Conservation (phyloP, 2,797 vertebrate genomes). For the Gobio occitaniae region DNA sequence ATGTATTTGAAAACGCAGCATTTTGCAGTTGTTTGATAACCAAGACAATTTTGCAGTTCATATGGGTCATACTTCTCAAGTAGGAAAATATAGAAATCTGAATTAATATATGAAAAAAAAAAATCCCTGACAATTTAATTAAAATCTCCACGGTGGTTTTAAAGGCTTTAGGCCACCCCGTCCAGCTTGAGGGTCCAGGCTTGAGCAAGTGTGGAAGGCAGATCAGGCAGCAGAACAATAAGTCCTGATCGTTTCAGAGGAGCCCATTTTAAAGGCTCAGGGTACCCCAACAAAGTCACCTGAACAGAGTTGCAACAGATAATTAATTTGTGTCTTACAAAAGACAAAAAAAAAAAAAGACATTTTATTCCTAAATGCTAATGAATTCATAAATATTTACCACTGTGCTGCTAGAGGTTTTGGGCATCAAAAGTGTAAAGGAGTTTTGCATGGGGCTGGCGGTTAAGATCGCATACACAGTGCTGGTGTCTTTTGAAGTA, state of each 20-base stretch:
- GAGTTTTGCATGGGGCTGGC: slow-evolving; percentile 73
- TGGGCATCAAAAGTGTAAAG: slow-evolving; percentile 78
- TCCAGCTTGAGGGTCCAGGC: slow-evolving; percentile 87
- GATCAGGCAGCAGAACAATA: slow-evolving; percentile 77
- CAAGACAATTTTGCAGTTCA: not conserved
- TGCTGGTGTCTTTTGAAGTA: slow-evolving; percentile 78
- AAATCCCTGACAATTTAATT: slow-evolving; percentile 3
- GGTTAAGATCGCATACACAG: slow-evolving; percentile 85
- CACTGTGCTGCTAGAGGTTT: slow-evolving; percentile 74
- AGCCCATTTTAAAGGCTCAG: slow-evolving; percentile 80
- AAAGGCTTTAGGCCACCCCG: slow-evolving; percentile 62
- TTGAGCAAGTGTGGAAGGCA: slow-evolving; percentile 65
- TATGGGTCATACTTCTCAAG: not conserved
- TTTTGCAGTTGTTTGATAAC: not conserved
- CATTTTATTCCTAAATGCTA: not conserved
- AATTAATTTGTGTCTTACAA: not conserved
- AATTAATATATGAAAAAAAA: not conserved
- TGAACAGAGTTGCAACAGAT: slow-evolving; percentile 61
- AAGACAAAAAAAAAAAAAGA: no score
- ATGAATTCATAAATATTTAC: slow-evolving; percentile 73
- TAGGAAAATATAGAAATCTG: not conserved
- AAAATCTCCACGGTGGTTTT: not conserved
- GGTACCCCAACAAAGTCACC: slow-evolving; percentile 84
- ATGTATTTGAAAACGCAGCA: not conserved
- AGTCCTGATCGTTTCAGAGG: slow-evolving; percentile 70